Conservation (phyloP, 2,113 vertebrate genomes). For the Ancistrus triradiatus region DNA sequence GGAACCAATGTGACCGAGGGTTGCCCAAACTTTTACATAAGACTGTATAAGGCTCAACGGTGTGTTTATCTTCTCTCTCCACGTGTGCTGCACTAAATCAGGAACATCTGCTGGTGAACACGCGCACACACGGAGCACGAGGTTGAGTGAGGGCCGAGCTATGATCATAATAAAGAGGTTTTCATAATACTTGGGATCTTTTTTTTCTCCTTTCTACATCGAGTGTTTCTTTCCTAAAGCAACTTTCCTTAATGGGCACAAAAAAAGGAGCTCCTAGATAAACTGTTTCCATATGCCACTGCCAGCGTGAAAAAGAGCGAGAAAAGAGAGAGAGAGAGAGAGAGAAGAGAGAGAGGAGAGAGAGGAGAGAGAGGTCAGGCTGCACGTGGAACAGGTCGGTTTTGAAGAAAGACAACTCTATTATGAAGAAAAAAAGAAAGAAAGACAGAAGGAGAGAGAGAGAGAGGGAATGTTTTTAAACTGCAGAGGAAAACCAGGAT, state of each 20-base stretch:
- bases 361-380: constrained; percentile 3
- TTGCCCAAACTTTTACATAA: too few relatives aligned
- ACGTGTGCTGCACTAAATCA: constrained; percentile 28
- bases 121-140: constrained; percentile 7
- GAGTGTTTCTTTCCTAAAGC: constrained; percentile 39
- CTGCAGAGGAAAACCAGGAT: too few relatives aligned
- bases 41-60: too few relatives aligned
- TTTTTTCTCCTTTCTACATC: constrained; percentile 28
- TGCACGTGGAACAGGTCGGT: constrained; percentile 33
- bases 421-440: background rate
- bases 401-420: constrained; percentile 36
- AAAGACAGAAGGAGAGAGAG: background rate
- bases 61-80: constrained; percentile 3
- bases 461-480: background rate
- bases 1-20: too few relatives aligned
- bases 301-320: constrained; percentile 28
- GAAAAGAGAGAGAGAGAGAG: constrained; percentile 28
- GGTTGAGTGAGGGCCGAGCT: constrained; percentile 10
- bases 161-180: constrained; percentile 51
- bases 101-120: constrained; percentile 27
- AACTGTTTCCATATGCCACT: constrained; percentile 66
- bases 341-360: constrained; percentile 6
- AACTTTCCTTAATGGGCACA: constrained; percentile 59
- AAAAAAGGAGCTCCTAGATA: constrained; percentile 56
- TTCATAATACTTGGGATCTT: constrained; percentile 4